These are phyloP conservation scores for Macrophya annulata DNA, from an alignment of 2,888 invertebrate species.

Conservation along the genomic window DNA sequence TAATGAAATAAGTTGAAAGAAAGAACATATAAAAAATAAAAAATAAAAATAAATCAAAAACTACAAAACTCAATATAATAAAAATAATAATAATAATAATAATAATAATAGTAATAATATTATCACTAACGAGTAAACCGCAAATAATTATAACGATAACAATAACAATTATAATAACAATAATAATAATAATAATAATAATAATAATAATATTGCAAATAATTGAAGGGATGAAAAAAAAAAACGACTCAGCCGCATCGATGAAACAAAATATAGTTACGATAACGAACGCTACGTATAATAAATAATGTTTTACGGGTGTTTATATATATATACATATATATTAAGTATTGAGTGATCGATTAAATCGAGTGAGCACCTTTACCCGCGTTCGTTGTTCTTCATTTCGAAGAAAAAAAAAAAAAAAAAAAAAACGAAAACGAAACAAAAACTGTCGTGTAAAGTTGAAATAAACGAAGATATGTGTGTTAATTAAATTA, in stretches of 20 bases:
- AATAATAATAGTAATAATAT: slow-evolving; percentile 9
- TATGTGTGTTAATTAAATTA: background rate
- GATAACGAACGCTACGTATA: slow-evolving; percentile 2
- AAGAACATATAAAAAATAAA: background rate
- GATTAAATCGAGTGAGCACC: background rate
- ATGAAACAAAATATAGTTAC: background rate
- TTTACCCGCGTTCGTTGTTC: background rate
- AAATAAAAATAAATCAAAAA: background rate
- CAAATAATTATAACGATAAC: background rate
- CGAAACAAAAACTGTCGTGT: background rate
- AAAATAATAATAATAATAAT: background rate
- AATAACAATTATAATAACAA: background rate
- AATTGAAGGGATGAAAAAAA: background rate
- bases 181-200: slow-evolving; percentile 7
- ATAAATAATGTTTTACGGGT: background rate
- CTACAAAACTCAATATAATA: slow-evolving; percentile 3
- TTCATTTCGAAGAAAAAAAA: background rate
- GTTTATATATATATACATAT: too few species aligned
- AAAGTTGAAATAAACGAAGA: background rate
- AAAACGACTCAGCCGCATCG: background rate
- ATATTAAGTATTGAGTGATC: background rate
- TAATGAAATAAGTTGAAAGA: background rate
- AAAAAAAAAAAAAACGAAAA: background rate
- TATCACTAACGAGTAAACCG: background rate
- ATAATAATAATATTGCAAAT: background rate